Evolutionary conservation across 1,140 invertebrate species (phyloP).

Genomic region (Latrodectus geometricus): DNA sequence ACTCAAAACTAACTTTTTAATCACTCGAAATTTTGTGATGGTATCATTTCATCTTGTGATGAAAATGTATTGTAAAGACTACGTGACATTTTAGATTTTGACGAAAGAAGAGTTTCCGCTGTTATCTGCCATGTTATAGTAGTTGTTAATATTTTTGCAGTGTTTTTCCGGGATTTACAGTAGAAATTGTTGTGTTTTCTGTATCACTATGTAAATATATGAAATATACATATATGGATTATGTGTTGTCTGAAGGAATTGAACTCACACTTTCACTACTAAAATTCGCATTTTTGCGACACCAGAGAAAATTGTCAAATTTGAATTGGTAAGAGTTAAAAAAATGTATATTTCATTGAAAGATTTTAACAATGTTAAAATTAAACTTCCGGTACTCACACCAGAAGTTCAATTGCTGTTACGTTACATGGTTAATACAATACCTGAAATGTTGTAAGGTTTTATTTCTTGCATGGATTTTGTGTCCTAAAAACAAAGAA

Average conservation of each 20-base stretch:
- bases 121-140: slow-evolving; percentile 12
- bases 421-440: slow-evolving; percentile 44
- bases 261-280: slow-evolving; percentile 35
- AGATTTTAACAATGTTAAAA: slow-evolving; percentile 51
- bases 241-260: neutral
- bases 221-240: neutral
- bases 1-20: neutral
- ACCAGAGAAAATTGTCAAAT: neutral
- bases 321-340: neutral
- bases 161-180: neutral
- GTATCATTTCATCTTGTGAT: neutral
- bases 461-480: slow-evolving; percentile 13
- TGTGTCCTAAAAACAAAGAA: neutral
- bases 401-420: slow-evolving; percentile 42
- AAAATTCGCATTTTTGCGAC: slow-evolving; percentile 23
- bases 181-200: slow-evolving; percentile 29
- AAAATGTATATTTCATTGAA: slow-evolving; percentile 39
- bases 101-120: neutral
- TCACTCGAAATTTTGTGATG: neutral
- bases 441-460: slow-evolving; percentile 21
- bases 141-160: slow-evolving; percentile 12
- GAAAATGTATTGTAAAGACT: neutral
- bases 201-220: slow-evolving; percentile 29
- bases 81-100: slow-evolving; percentile 1
- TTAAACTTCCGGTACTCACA: slow-evolving; percentile 8